These are phyloP conservation scores for Gobius niger DNA, from an alignment of 2,113 vertebrate genomes.

Conservation along the genomic window DNA sequence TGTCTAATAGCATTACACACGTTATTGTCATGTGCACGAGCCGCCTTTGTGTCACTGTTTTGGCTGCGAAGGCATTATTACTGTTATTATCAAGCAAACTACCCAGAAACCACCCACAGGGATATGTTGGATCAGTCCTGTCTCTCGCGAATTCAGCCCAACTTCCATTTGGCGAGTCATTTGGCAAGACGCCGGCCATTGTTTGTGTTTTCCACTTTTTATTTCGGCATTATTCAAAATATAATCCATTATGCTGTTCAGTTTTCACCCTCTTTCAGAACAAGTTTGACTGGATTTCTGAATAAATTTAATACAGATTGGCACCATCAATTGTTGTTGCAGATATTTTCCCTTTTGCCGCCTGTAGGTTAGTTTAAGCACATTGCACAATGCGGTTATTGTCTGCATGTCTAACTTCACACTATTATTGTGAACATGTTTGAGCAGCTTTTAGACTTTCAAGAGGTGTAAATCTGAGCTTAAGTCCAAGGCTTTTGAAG, in stretches of 20 bases:
- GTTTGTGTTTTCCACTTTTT: conserved; percentile 14
- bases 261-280: background rate
- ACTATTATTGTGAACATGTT: background rate
- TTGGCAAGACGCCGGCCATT: background rate
- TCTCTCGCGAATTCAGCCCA: conserved; percentile 13
- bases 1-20: conserved; percentile 47
- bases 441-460: background rate
- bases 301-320: background rate
- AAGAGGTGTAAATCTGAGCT: background rate
- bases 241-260: background rate
- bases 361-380: background rate
- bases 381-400: background rate
- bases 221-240: conserved; percentile 10
- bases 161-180: conserved; percentile 16
- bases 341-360: background rate
- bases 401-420: background rate
- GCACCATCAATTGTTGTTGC: background rate
- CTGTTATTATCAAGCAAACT: conserved; percentile 43
- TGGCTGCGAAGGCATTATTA: conserved; percentile 49
- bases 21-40: conserved; percentile 8
- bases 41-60: conserved; percentile 27
- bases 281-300: background rate
- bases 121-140: conserved; percentile 21
- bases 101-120: conserved; percentile 38
- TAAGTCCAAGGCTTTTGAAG: background rate